phyloP scores from a whole-genome alignment of 2,797 vertebrate species.

The Channallabes apus region DNA sequence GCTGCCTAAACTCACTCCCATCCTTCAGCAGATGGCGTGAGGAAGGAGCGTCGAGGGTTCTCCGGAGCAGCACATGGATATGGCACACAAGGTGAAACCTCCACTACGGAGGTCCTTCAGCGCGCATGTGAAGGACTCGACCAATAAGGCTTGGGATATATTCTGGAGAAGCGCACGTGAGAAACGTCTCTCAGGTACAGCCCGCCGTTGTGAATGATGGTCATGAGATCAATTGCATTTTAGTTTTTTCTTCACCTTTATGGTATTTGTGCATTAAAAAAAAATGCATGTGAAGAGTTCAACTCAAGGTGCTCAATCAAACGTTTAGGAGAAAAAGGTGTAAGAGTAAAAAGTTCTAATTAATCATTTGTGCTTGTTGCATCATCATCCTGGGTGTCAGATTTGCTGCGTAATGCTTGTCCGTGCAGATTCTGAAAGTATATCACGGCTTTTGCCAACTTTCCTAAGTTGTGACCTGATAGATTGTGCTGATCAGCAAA shows the following conservation, averaged over 20 bases:
- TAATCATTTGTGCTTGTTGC: slow-evolving; percentile 1
- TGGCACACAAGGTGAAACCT: slow-evolving; percentile 65
- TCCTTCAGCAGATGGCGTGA: slow-evolving; percentile 37
- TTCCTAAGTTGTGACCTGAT: background rate
- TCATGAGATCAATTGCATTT: background rate
- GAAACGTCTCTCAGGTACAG: slow-evolving; percentile 79
- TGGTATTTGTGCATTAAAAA: background rate
- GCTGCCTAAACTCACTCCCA: slow-evolving; percentile 9
- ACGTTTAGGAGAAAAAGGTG: background rate
- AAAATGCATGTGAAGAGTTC: background rate
- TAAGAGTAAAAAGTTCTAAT: background rate
- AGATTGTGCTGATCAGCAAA: background rate
- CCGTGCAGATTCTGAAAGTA: slow-evolving; percentile 8
- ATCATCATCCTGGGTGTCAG: background rate
- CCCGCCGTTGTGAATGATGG: background rate
- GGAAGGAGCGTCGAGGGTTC: background rate
- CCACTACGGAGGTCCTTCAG: slow-evolving; percentile 79
- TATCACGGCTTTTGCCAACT: background rate
- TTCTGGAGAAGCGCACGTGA: slow-evolving; percentile 82
- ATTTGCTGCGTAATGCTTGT: background rate
- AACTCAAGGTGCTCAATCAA: background rate
- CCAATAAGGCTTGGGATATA: slow-evolving; percentile 77
- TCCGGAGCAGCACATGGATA: slow-evolving; percentile 49
- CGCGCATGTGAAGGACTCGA: slow-evolving; percentile 76
- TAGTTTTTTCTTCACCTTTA: background rate